Conservation (phyloP, 2,113 vertebrate genomes). For the Corythoichthys intestinalis region DNA sequence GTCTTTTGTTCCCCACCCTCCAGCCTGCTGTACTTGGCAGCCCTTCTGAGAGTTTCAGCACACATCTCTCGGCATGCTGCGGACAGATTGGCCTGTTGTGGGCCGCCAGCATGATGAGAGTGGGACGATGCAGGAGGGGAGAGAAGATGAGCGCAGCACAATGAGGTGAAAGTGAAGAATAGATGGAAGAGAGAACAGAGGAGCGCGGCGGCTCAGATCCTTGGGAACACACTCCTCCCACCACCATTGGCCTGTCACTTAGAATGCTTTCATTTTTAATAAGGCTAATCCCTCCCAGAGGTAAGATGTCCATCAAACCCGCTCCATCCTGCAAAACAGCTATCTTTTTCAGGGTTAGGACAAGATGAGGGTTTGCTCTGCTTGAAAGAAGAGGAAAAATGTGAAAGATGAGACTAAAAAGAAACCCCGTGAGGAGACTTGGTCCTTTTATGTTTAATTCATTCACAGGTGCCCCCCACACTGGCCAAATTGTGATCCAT, state of each 20-base stretch:
- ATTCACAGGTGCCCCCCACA: constrained; percentile 50
- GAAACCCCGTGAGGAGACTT: constrained; percentile 38
- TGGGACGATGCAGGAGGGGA: constrained; percentile 13
- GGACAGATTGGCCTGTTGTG: constrained; percentile 66
- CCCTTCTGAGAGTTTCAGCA: constrained; percentile 63
- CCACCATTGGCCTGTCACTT: constrained; percentile 70
- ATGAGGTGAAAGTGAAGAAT: constrained; percentile 68
- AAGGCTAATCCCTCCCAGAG: constrained; percentile 66
- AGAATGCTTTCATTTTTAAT: constrained; percentile 72
- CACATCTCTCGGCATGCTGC: constrained; percentile 54
- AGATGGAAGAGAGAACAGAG: constrained; percentile 52
- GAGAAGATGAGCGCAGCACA: constrained; percentile 37
- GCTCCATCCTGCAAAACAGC: constrained; percentile 40
- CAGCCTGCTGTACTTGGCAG: constrained; percentile 68
- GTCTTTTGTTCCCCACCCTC: constrained; percentile 45
- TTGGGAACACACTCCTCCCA: constrained; percentile 25
- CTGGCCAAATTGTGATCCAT: constrained; percentile 4
- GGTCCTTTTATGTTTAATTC: constrained; percentile 44
- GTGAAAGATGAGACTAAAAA: constrained; percentile 64
- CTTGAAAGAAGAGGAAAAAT: constrained; percentile 62
- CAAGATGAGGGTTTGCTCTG: constrained; percentile 52
- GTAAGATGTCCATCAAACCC: constrained; percentile 68
- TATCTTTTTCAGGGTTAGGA: constrained; percentile 54
- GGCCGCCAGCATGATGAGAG: constrained; percentile 47
- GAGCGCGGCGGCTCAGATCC: constrained; percentile 57